Base-by-base conservation (phyloP, 2,797 vertebrate species). In the Enteromius viviparus region DNA sequence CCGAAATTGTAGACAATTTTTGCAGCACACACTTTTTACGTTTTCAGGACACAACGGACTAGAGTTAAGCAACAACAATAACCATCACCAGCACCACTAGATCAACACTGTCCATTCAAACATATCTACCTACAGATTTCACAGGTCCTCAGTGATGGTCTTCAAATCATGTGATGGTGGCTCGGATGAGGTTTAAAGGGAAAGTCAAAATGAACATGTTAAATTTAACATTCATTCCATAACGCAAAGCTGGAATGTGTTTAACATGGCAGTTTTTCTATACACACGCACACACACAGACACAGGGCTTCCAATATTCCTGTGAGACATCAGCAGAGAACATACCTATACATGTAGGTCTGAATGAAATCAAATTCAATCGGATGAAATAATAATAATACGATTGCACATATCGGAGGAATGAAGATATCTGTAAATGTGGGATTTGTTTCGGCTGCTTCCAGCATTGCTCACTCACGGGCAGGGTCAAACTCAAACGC, bases 211-310 rank as follows among this genome's bases (percentile, higher is more conserved):
- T 78, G 80, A 88, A 87, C 89, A 90, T 84, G 42, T 84, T 80
- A 49, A 78, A 84, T 82, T 17, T 85, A 77, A 83, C 82, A 84
- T 84, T 82, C 83, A 70, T 84, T 90, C 84, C 70, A 87, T 55
- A 91, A 89, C 89, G 74, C 85, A 90, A 92, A 93, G 82, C 91
- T 86, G 92, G 92, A 94, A 94, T 94, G 92, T 94, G 90, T 88
- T 92, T 93, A 93, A 91, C 92, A 93, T 92, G 94, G 94, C 94
- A 94, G 94, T 93, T 88, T 90, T 86, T 91, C 82, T 84, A 85
- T 87, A 90, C 85, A 90, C 76, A 72, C 88, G 91, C 55, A 75
- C 55, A 75, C 60, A 85, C 49, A 71, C 10, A 72, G 75, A 84
- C 86, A 92, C 55, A 72, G 26, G 60, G 45, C 47, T 60, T 32